Evolutionary conservation across 2,888 invertebrate genomes (phyloP).

Genomic region (Homarus gammarus): DNA sequence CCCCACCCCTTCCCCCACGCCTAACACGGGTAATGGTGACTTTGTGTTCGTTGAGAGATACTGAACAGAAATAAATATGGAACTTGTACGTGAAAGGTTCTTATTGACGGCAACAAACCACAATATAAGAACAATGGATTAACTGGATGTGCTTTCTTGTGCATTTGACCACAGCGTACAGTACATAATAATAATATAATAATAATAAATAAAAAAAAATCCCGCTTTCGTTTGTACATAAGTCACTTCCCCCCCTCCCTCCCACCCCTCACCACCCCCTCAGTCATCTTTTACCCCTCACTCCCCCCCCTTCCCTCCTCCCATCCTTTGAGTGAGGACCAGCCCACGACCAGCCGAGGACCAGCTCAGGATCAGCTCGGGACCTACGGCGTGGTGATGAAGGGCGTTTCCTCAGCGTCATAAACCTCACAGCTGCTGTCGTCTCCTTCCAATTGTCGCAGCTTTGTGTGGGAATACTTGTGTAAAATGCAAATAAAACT

Average conservation of each 20-base stretch:
- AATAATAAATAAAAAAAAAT: not conserved
- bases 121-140: too few relatives aligned
- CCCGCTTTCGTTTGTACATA: slow-evolving; percentile 9
- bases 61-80: too few relatives aligned
- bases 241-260: not conserved
- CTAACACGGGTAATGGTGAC: too few relatives aligned
- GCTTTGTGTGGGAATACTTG: slow-evolving; percentile 8
- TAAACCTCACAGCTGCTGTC: not conserved
- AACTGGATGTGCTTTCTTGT: not conserved
- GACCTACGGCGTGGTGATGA: too few relatives aligned
- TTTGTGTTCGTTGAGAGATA: too few relatives aligned
- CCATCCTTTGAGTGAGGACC: slow-evolving; percentile 1
- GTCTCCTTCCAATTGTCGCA: slow-evolving; percentile 26
- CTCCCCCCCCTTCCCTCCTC: not conserved
- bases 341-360: not conserved
- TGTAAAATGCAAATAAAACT: slow-evolving; percentile 56
- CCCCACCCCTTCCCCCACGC: too few relatives aligned
- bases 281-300: not conserved
- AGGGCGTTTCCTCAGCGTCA: not conserved
- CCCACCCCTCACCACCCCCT: not conserved
- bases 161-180: slow-evolving; percentile 13
- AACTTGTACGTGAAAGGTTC: too few relatives aligned
- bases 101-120: too few relatives aligned
- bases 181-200: slow-evolving; percentile 28
- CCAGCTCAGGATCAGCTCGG: too few relatives aligned